Percentiles rank a stretch among this genome's conserved stretches.
phyloP scores from a whole-genome alignment of 2,888 invertebrate species.

The Hetaerina titia region DNA sequence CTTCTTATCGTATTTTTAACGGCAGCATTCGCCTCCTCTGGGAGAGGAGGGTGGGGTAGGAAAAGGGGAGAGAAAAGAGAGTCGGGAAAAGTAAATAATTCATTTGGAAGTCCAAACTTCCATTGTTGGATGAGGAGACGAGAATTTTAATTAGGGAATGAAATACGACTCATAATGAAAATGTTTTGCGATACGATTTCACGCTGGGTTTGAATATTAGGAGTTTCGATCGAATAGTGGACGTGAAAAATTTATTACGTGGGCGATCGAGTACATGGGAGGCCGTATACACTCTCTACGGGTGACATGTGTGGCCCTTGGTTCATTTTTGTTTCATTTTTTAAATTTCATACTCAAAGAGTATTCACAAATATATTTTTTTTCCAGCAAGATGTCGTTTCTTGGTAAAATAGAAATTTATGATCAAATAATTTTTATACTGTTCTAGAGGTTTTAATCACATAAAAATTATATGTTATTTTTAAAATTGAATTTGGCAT shows the following conservation, averaged over 20 bases:
- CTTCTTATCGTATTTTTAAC: background rate
- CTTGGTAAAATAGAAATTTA: no score
- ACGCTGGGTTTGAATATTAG: background rate
- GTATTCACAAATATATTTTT: no score
- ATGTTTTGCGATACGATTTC: background rate
- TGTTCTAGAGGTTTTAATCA: no score
- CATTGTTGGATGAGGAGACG: background rate
- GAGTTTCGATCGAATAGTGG: no score
- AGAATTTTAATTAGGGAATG: background rate
- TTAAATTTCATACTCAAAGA: no score
- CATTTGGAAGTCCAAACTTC: background rate
- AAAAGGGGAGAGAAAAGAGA: background rate
- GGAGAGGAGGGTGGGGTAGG: background rate
- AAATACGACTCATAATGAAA: conserved; percentile 17
- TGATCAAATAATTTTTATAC: no score
- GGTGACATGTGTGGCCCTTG: background rate
- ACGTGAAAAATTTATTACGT: background rate
- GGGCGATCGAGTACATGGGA: background rate
- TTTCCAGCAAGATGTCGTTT: no score
- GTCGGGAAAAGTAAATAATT: background rate
- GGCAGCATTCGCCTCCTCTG: background rate
- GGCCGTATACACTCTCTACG: background rate
- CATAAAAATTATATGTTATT: no score
- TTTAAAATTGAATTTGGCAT: no score
- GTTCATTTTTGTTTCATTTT: no score